Conservation (phyloP, 2,797 vertebrate species). For the Poeciliopsis presidionis region DNA sequence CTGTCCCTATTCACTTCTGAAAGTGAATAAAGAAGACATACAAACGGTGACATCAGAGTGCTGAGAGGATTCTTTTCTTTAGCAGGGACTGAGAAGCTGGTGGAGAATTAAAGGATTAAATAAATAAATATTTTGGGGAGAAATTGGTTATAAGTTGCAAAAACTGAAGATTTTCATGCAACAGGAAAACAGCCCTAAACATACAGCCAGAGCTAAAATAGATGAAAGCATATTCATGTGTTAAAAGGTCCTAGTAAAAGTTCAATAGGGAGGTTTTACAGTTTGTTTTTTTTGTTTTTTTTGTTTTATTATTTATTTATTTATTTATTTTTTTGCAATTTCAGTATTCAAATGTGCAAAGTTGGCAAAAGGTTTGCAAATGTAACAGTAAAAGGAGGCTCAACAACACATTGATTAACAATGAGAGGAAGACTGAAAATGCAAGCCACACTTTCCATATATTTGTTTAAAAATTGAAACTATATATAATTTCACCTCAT, state of each 20-base stretch:
- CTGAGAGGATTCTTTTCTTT: neutral
- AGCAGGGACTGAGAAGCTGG: neutral
- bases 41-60: neutral
- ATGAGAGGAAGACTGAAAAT: neutral
- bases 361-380: neutral
- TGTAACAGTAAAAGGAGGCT: neutral
- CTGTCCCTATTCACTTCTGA: neutral
- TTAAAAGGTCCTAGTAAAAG: neutral
- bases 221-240: neutral
- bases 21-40: neutral
- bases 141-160: neutral
- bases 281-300: too few species aligned
- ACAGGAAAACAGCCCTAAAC: neutral
- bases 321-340: neutral
- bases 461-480: neutral
- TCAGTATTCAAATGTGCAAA: neutral
- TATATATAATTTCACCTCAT: neutral
- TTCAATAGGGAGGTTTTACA: neutral
- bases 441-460: neutral
- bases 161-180: neutral
- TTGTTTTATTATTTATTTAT: too few species aligned
- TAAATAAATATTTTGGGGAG: neutral
- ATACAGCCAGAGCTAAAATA: neutral
- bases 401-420: neutral
- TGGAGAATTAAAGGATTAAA: neutral